phyloP scores from a whole-genome alignment of 1,140 invertebrate species.

The Saxidomus purpurata region DNA sequence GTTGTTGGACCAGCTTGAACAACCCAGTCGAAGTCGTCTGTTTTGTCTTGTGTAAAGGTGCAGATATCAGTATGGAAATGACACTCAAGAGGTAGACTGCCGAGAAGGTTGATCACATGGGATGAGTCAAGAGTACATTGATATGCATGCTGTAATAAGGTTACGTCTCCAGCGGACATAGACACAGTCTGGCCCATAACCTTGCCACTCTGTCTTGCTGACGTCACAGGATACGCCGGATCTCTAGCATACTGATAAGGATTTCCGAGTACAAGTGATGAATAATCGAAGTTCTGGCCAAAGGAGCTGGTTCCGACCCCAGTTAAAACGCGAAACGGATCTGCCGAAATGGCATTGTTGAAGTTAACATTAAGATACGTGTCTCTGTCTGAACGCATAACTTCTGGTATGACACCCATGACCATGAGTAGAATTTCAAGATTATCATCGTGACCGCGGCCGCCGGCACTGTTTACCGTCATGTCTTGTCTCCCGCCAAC shows the following conservation, averaged over 20 bases:
- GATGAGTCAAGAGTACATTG: constrained; percentile 20
- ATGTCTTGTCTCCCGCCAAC: constrained; percentile 37
- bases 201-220: constrained; percentile 27
- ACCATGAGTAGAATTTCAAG: constrained; percentile 32
- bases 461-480: constrained; percentile 3
- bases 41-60: constrained; percentile 73
- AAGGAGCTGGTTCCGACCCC: constrained; percentile 18
- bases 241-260: constrained; percentile 31
- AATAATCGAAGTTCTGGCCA: constrained; percentile 35
- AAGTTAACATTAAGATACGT: constrained; percentile 32
- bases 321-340: constrained; percentile 30
- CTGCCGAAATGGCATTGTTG: neutral
- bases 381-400: constrained; percentile 40
- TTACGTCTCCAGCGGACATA: constrained; percentile 1
- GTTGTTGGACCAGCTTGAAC: constrained; percentile 67
- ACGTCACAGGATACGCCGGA: constrained; percentile 3
- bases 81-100: constrained; percentile 33
- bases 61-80: constrained; percentile 72
- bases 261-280: constrained; percentile 22
- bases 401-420: constrained; percentile 38
- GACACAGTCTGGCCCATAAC: constrained; percentile 48
- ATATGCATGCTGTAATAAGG: constrained; percentile 32
- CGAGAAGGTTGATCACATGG: constrained; percentile 10
- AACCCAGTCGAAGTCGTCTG: constrained; percentile 80
- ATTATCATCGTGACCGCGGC: constrained; percentile 38